Evolutionary conservation across 2,888 invertebrate species (phyloP), one percentile per base, ranked within the genome.

Genomic region (Caradrina kadenii): DNA sequence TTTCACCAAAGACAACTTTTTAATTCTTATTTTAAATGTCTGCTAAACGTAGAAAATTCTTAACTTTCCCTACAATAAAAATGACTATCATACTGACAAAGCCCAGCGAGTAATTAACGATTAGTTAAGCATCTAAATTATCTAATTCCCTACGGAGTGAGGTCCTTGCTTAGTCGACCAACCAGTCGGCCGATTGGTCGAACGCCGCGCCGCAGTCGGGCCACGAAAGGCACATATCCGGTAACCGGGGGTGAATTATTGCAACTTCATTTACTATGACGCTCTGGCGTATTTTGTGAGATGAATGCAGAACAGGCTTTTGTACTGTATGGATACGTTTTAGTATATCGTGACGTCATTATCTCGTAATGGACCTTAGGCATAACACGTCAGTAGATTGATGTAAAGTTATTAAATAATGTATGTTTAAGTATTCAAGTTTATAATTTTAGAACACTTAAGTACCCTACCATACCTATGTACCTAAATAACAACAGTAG

Each of bases 261-360:
- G 91, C 92, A 90, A 91, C 90, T 92, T 91, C 91, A 92, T 92
- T 92, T 92, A 87, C 86, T 88, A 89, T 88, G 90, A 90, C 88
- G 89, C 85, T 63, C 80, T 79, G 82, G 86, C 83, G 87, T 87
- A 88, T 88, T 88, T 89, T 87, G 88, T 83, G 86, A 87, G 82
- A 85, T 87, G 90, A 89, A 90, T 91, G 88, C 89, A 80, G 85
- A 87, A 86, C 86, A 86, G 84, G 84, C 84, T 83, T 83, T 85
- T 86, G 83, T 85, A 77, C 58, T 72, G 31, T 66, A 39, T 56
- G 65, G 15, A 11, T 63, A 72, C 21, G 49, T 53, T 53, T 54
- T 39, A 11, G 68, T 73, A 59, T 60, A 62, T 55, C 42, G 61
- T 61, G 76, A 80, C 76, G 64, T 66, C 56, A 72, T 80, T 69